Percentiles rank a stretch among this genome's conserved stretches.
phyloP scores from a whole-genome alignment of 2,888 invertebrate genomes.

The Pherbina coryleti region DNA sequence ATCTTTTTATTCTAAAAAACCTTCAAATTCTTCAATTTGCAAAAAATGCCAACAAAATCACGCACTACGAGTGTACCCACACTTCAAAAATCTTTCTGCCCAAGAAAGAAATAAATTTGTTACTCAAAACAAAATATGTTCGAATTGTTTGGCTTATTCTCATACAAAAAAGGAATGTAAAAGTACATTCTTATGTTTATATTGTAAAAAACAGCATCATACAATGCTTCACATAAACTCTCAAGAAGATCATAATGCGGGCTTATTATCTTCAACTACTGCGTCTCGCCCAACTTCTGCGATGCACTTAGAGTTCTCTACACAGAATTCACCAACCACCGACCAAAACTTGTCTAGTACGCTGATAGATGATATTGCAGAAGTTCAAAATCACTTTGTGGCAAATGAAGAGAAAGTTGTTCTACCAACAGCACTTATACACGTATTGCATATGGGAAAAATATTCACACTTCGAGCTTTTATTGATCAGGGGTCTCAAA shows the following conservation, averaged over 20 bases:
- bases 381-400: neutral
- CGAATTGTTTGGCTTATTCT: slow-evolving; percentile 35
- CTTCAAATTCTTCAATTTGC: slow-evolving; percentile 4
- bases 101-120: slow-evolving; percentile 29
- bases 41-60: too few relatives aligned
- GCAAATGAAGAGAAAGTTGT: neutral
- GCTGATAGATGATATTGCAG: too few relatives aligned
- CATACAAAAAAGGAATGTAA: too few relatives aligned
- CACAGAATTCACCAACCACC: neutral
- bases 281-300: neutral
- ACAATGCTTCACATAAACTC: neutral
- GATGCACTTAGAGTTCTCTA: neutral
- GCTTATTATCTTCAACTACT: too few relatives aligned
- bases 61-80: neutral
- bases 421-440: neutral
- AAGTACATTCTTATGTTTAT: too few relatives aligned
- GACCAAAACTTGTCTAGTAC: neutral
- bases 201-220: neutral
- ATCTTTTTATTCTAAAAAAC: neutral
- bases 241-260: neutral
- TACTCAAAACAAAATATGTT: slow-evolving; percentile 2
- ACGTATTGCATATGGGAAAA: slow-evolving; percentile 10
- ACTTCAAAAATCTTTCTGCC: slow-evolving; percentile 4
- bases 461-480: slow-evolving; percentile 29
- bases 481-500: slow-evolving; percentile 38